A percentile compares a stretch with the other conserved stretches of the same genome.
Evolutionary conservation across 2,888 invertebrate species (phyloP).

Genomic region (Notocelia uddmanniana): DNA sequence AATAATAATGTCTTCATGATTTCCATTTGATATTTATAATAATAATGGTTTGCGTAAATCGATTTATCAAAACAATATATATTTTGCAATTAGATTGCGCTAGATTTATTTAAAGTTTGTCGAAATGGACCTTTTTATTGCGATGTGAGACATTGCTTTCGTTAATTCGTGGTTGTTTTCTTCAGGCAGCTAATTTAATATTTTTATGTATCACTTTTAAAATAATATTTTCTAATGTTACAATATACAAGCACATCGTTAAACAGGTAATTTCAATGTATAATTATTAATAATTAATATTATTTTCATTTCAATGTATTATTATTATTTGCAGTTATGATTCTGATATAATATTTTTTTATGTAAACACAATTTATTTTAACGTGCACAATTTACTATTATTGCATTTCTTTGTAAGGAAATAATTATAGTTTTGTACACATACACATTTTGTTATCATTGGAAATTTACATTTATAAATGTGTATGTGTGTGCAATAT

Average conservation of each 20-base stretch:
- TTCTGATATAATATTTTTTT: constrained; percentile 81
- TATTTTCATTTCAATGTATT: constrained; percentile 69
- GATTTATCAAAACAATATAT: constrained; percentile 56
- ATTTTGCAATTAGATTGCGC: constrained; percentile 83
- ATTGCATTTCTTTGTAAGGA: constrained; percentile 79
- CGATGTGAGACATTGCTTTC: constrained; percentile 79
- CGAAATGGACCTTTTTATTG: constrained; percentile 57
- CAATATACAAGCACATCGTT: constrained; percentile 71
- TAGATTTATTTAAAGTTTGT: constrained; percentile 70
- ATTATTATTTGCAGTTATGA: constrained; percentile 80
- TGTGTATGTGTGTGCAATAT: constrained; percentile 87
- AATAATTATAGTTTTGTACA: constrained; percentile 78
- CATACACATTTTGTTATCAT: constrained; percentile 79
- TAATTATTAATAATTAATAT: no score
- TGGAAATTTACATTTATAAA: constrained; percentile 73
- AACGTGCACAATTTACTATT: constrained; percentile 83
- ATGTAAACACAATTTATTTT: constrained; percentile 83
- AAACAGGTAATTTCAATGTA: constrained; percentile 66
- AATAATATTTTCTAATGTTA: constrained; percentile 51
- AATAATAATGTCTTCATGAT: constrained; percentile 61
- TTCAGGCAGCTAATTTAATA: constrained; percentile 49
- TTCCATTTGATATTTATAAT: constrained; percentile 62
- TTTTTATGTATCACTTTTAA: constrained; percentile 48
- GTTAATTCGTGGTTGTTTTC: constrained; percentile 57
- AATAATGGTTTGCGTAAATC: constrained; percentile 56